A percentile compares a stretch with the other conserved stretches of the same genome.
phyloP scores from a whole-genome alignment of 2,113 vertebrate species.

The Bungarus multicinctus region DNA sequence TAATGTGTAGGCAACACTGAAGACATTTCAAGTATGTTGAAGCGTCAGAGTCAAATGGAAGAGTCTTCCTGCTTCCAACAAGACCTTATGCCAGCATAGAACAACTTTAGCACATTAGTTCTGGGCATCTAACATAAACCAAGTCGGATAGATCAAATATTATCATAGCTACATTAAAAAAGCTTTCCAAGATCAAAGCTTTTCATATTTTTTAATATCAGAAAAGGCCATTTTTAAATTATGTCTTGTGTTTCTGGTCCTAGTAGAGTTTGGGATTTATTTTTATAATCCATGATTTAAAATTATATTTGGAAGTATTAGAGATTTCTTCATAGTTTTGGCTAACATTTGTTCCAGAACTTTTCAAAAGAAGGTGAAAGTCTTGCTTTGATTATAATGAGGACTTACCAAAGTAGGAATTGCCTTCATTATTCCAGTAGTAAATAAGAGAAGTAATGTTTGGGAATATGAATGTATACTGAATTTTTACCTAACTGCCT shows the following conservation, averaged over 20 bases:
- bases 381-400: slow-evolving; percentile 26
- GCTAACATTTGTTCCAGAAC: slow-evolving; percentile 56
- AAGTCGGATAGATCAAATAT: background rate
- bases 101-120: background rate
- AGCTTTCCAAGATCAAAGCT: background rate
- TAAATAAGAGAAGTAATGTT: slow-evolving; percentile 1
- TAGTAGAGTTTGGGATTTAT: background rate
- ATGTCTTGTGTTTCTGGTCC: background rate
- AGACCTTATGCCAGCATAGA: background rate
- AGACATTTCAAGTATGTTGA: background rate
- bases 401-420: slow-evolving; percentile 26
- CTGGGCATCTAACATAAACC: background rate
- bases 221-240: background rate
- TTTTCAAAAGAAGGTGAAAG: slow-evolving; percentile 36
- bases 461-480: slow-evolving; percentile 20
- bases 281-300: background rate
- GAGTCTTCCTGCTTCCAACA: background rate
- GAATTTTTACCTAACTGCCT: slow-evolving; percentile 28
- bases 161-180: background rate
- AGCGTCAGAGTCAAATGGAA: background rate
- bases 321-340: slow-evolving; percentile 59
- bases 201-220: background rate
- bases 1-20: background rate
- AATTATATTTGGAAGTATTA: slow-evolving; percentile 13
- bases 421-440: slow-evolving; percentile 30